Conservation (phyloP, 2,113 vertebrate genomes). For the Girardinichthys multiradiatus region DNA sequence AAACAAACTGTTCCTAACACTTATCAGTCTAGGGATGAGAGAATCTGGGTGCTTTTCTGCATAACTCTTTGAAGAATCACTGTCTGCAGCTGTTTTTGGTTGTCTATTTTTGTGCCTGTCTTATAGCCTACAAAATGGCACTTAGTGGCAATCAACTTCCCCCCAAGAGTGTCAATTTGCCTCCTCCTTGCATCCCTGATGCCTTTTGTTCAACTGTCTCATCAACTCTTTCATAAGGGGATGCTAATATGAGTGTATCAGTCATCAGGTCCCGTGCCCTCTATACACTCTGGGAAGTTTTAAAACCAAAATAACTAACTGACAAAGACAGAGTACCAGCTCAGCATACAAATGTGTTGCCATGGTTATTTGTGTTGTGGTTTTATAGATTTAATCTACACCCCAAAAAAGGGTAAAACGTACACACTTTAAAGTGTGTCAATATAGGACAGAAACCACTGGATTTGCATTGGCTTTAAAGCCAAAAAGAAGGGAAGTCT, state of each 20-base stretch:
- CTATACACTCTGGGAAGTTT: conserved; percentile 64
- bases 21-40: conserved; percentile 23
- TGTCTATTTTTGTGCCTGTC: conserved; percentile 44
- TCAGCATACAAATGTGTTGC: conserved; percentile 79
- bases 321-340: conserved; percentile 63
- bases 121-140: conserved; percentile 65
- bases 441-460: conserved; percentile 30
- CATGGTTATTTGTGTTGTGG: conserved; percentile 82
- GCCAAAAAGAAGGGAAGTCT: conserved; percentile 28
- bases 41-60: conserved; percentile 31
- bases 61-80: conserved; percentile 52
- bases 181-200: conserved; percentile 49
- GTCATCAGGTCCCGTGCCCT: conserved; percentile 66
- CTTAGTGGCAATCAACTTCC: conserved; percentile 59
- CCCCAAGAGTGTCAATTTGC: conserved; percentile 47
- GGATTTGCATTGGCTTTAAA: conserved; percentile 40
- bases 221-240: conserved; percentile 57
- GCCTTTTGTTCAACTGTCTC: conserved; percentile 62
- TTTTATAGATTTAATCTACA: conserved; percentile 76
- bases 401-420: conserved; percentile 68
- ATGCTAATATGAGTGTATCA: conserved; percentile 61
- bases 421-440: conserved; percentile 58
- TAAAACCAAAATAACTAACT: conserved; percentile 65
- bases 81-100: conserved; percentile 46
- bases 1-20: conserved; percentile 23